Evolutionary conservation across 2,888 invertebrate species (phyloP), one percentile per base, ranked within the genome.

Genomic region (Diarsia rubi): DNA sequence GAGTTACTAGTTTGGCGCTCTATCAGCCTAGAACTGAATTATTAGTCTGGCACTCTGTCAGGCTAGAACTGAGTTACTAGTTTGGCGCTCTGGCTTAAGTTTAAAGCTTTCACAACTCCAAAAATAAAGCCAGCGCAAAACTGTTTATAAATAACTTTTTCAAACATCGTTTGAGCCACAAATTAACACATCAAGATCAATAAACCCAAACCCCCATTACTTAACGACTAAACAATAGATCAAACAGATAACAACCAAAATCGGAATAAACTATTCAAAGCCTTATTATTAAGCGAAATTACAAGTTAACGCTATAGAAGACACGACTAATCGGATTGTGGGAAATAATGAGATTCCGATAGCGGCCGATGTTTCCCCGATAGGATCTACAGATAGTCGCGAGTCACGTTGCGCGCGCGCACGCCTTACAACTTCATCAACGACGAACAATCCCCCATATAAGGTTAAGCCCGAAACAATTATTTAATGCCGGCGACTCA

Each of bases 331-430:
- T 93, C 92, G 91, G 90, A 92, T 92, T 89, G 91, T 87, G 86
- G 82, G 89, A 90, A 90, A 91, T 92, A 91, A 92, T 90, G 91
- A 92, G 92, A 92, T 90, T 87, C 90, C 86, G 92, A 92, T 92
- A 90, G 88, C 82, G 87, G 77, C 73, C 88, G 81, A 88, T 89
- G 88, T 90, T 91, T 90, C 89, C 86, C 78, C 78, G 93, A 94
- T 94, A 92, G 84, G 81, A 92, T 93, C 92, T 89, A 71, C 78
- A 85, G 89, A 90, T 90, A 88, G 87, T 83, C 82, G 83, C 86
- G 82, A 88, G 91, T 90, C 91, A 91, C 89, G 90, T 74, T 85
- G 88, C 85, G 90, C 88, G 24, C 64, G 89, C 86, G 89, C 88
- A 86, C 86, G 87, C 87, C 84, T 63, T 87, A 91, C 92, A 91